Evolutionary conservation across 2,113 vertebrate species (phyloP).

Genomic region (Crotophaga sulcirostris): DNA sequence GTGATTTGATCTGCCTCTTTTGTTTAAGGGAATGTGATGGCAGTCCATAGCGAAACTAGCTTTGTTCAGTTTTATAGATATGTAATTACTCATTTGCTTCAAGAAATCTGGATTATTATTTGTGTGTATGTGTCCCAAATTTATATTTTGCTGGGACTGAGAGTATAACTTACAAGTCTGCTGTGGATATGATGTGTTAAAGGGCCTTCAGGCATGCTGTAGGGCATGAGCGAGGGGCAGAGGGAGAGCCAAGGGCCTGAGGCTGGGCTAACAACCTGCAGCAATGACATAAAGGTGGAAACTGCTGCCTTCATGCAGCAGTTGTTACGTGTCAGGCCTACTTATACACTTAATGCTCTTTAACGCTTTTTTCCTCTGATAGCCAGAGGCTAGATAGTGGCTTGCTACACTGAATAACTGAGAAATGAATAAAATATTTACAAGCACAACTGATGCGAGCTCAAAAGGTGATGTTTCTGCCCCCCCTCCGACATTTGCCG

Average conservation of each 20-base stretch:
- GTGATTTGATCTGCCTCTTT: not conserved
- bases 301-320: not conserved
- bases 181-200: rapidly evolving
- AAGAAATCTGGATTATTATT: not conserved
- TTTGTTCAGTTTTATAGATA: not conserved
- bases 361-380: not conserved
- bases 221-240: not conserved
- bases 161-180: not conserved
- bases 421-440: not conserved
- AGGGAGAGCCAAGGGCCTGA: not conserved
- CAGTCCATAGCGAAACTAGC: not conserved
- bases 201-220: not conserved
- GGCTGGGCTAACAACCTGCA: not conserved
- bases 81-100: not conserved
- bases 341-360: not conserved
- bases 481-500: not conserved
- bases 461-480: not conserved
- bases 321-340: not conserved
- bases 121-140: not conserved
- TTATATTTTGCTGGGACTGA: not conserved
- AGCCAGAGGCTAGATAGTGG: not conserved
- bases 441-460: not conserved
- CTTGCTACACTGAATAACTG: not conserved
- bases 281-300: not conserved
- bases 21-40: not conserved